Evolutionary conservation across 1,140 invertebrate species (phyloP).

Genomic region (Drosophila sechellia): DNA sequence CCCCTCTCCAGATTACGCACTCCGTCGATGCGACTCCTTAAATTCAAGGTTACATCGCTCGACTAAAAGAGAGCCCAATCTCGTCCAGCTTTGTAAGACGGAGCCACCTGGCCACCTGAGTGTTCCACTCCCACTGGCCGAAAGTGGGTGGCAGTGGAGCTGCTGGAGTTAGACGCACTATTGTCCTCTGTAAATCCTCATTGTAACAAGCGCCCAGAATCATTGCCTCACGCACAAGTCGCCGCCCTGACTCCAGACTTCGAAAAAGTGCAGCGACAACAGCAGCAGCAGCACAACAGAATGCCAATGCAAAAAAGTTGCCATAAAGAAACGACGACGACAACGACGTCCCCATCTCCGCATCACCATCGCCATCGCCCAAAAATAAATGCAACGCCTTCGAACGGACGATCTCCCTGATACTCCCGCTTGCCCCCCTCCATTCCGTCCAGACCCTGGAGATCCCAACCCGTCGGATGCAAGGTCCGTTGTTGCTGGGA

Average conservation of each 20-base stretch:
- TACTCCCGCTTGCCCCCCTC: conserved; percentile 28
- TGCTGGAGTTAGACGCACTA: conserved; percentile 81
- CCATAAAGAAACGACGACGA: conserved; percentile 69
- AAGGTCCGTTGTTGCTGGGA: conserved; percentile 25
- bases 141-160: conserved; percentile 47
- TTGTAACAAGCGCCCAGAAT: conserved; percentile 84
- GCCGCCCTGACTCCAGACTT: conserved; percentile 63
- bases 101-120: conserved; percentile 4
- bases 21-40: conserved; percentile 55
- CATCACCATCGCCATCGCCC: conserved; percentile 60
- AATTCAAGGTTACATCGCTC: conserved; percentile 63
- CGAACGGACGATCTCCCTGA: conserved; percentile 45
- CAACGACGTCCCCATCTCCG: conserved; percentile 27
- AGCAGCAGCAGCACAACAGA: conserved; percentile 45
- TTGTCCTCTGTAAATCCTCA: conserved; percentile 84
- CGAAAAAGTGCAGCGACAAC: conserved; percentile 62
- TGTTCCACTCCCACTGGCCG: conserved; percentile 7
- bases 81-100: conserved; percentile 7
- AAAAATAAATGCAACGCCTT: conserved; percentile 76
- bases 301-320: conserved; percentile 74
- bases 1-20: conserved; percentile 46
- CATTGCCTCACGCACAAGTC: conserved; percentile 79
- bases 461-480: conserved; percentile 48
- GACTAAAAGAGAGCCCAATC: background rate
- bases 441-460: conserved; percentile 14